A percentile compares a stretch with the other conserved stretches of the same genome.
These are phyloP conservation scores for Nyctalus aviator DNA, from an alignment of 2,797 vertebrate species.

Conservation along the genomic window DNA sequence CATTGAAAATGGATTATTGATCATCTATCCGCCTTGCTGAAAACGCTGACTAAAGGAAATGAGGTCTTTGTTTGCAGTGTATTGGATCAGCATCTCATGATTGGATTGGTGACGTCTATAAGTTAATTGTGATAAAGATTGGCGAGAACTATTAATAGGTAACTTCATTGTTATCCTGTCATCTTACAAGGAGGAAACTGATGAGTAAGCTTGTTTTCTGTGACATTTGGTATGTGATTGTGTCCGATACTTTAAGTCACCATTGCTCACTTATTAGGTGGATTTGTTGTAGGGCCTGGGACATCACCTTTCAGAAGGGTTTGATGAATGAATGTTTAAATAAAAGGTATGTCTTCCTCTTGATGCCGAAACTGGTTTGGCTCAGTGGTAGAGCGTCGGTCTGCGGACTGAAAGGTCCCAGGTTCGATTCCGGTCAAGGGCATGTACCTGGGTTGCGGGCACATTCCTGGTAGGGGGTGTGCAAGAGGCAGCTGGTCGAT, in stretches of 20 bases:
- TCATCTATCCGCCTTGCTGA: conserved; percentile 13
- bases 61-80: neutral
- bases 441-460: too few relatives aligned
- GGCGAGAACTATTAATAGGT: conserved; percentile 40
- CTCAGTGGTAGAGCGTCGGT: too few relatives aligned
- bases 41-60: conserved; percentile 45
- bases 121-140: conserved; percentile 52
- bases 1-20: conserved; percentile 9
- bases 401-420: too few relatives aligned
- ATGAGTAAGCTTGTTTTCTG: neutral
- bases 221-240: neutral
- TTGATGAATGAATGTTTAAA: conserved; percentile 31
- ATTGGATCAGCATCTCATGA: conserved; percentile 24
- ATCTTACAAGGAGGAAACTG: conserved; percentile 27
- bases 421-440: too few relatives aligned
- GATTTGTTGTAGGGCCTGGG: conserved; percentile 25
- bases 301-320: neutral
- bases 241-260: conserved; percentile 46
- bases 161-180: conserved; percentile 33
- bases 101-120: conserved; percentile 46
- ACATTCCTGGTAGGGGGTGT: too few relatives aligned
- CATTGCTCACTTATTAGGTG: conserved; percentile 17
- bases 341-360: neutral
- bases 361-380: too few relatives aligned
- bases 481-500: too few relatives aligned